Evolutionary conservation across 1,140 invertebrate genomes (phyloP).

Genomic region (Drosophila eugracilis): DNA sequence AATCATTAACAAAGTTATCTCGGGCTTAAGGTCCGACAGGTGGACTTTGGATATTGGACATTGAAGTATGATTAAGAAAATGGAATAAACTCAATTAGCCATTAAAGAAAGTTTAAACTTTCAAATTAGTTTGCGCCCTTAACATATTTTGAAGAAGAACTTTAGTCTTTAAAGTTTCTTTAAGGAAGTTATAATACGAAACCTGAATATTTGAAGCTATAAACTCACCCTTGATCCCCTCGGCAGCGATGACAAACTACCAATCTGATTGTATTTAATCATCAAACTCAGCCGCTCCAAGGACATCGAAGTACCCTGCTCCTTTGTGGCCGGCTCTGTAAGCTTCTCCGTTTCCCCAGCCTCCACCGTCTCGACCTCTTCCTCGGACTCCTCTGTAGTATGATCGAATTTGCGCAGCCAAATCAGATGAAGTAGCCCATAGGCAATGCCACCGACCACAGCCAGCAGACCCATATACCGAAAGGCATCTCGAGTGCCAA

Average conservation of each 20-base stretch:
- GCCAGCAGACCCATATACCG: conserved; percentile 90
- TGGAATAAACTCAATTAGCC: neutral
- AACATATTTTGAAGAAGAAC: too few relatives aligned
- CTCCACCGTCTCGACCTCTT: conserved; percentile 85
- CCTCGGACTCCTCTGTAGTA: conserved; percentile 79
- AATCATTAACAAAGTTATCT: conserved; percentile 27
- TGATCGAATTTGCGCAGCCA: conserved; percentile 89
- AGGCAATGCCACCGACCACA: conserved; percentile 88
- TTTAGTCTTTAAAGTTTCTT: too few relatives aligned
- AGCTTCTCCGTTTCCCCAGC: conserved; percentile 87
- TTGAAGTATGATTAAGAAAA: neutral
- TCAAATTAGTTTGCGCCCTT: too few relatives aligned
- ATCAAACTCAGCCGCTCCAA: conserved; percentile 89
- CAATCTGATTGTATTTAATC: conserved; percentile 90
- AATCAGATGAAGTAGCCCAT: conserved; percentile 89
- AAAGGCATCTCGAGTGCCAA: conserved; percentile 90
- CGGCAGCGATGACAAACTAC: conserved; percentile 89
- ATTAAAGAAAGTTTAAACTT: neutral
- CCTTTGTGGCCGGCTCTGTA: conserved; percentile 87
- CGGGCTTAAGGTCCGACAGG: neutral
- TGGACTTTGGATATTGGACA: neutral
- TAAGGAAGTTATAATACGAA: too few relatives aligned
- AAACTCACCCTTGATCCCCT: conserved; percentile 86
- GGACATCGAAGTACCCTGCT: conserved; percentile 88
- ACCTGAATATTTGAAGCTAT: too few relatives aligned